phyloP scores from a whole-genome alignment of 1,140 invertebrate genomes.

The Saccostrea cuccullata region DNA sequence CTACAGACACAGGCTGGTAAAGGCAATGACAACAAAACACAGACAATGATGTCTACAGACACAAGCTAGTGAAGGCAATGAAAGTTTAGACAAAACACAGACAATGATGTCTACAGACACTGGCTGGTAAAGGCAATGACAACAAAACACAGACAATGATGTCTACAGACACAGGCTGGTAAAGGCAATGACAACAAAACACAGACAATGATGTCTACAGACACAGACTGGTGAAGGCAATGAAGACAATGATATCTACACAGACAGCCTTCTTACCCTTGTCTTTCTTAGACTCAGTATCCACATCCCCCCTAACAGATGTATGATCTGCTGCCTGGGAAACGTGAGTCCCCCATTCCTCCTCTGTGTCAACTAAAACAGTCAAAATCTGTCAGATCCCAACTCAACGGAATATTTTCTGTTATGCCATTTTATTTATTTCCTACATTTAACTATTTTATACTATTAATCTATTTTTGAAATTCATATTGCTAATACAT shows the following conservation, averaged over 20 bases:
- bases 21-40: too few relatives aligned
- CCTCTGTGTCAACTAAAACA: constrained; percentile 18
- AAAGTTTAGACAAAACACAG: too few relatives aligned
- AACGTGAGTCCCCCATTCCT: background rate
- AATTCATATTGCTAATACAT: too few relatives aligned
- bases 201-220: background rate
- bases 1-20: too few relatives aligned
- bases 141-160: too few relatives aligned
- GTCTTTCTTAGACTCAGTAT: constrained; percentile 5
- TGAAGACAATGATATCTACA: background rate
- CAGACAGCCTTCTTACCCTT: constrained; percentile 8
- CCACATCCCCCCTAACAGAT: background rate
- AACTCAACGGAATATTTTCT: background rate
- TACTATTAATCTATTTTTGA: too few relatives aligned
- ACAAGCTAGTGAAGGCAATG: too few relatives aligned
- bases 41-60: too few relatives aligned
- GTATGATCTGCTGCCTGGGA: background rate
- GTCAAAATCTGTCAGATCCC: background rate
- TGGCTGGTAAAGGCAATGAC: too few relatives aligned
- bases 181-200: background rate
- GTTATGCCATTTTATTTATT: background rate
- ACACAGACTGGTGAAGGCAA: background rate
- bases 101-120: too few relatives aligned
- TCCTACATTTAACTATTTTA: background rate
- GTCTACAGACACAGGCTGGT: background rate